A percentile compares a stretch with the other conserved stretches of the same genome.
Evolutionary conservation across 1,140 invertebrate species (phyloP).

Genomic region (Cherax quadricarinatus): DNA sequence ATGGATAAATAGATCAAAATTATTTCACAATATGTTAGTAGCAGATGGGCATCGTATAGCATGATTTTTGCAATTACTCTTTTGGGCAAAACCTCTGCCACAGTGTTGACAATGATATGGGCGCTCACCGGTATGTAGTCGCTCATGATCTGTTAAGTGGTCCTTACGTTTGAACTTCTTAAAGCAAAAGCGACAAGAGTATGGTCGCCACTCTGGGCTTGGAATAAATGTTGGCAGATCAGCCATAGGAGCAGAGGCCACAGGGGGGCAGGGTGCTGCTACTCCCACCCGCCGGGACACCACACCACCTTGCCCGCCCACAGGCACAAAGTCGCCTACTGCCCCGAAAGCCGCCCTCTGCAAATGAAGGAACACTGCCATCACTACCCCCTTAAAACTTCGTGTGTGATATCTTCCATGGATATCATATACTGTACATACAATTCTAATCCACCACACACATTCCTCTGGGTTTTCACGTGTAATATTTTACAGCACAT

Average conservation of each 20-base stretch:
- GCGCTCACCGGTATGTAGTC: slow-evolving; percentile 76
- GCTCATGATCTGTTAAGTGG: slow-evolving; percentile 76
- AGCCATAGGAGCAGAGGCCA: slow-evolving; percentile 33
- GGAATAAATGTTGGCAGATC: slow-evolving; percentile 36
- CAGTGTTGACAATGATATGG: slow-evolving; percentile 81
- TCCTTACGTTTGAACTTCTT: slow-evolving; percentile 84
- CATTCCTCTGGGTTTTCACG: background rate
- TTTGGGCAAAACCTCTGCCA: slow-evolving; percentile 77
- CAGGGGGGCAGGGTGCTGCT: slow-evolving; percentile 50
- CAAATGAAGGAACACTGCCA: slow-evolving; percentile 68
- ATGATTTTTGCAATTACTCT: slow-evolving; percentile 70
- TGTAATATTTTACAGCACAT: background rate
- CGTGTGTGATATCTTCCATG: background rate
- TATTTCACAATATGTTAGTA: slow-evolving; percentile 50
- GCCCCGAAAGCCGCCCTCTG: slow-evolving; percentile 63
- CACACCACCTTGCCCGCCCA: slow-evolving; percentile 63
- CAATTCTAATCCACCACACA: slow-evolving; percentile 15
- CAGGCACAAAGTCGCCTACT: slow-evolving; percentile 60
- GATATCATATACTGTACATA: slow-evolving; percentile 4
- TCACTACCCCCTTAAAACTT: slow-evolving; percentile 34
- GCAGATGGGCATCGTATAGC: slow-evolving; percentile 53
- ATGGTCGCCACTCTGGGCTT: slow-evolving; percentile 68
- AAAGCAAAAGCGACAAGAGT: slow-evolving; percentile 70
- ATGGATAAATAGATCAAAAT: background rate
- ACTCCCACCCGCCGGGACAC: slow-evolving; percentile 44